phyloP scores from a whole-genome alignment of 2,797 vertebrate genomes.

The Sylvilagus floridanus region DNA sequence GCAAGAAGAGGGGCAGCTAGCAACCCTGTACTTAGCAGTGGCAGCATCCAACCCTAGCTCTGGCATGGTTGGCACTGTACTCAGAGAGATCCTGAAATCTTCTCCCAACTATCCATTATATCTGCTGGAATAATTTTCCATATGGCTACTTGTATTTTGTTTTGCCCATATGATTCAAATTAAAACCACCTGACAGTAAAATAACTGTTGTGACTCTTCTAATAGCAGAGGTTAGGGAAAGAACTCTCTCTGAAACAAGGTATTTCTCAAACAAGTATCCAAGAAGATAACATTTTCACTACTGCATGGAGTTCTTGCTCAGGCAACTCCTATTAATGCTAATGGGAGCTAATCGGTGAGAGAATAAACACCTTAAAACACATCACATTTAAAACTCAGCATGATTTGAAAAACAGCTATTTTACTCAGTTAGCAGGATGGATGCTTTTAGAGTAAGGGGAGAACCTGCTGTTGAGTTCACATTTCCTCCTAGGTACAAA shows the following conservation, averaged over 20 bases:
- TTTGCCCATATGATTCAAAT: slow-evolving; percentile 38
- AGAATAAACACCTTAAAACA: slow-evolving; percentile 79
- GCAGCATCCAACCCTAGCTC: background rate
- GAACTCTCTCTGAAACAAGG: slow-evolving; percentile 62
- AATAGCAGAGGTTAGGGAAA: slow-evolving; percentile 68
- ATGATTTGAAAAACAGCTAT: slow-evolving; percentile 77
- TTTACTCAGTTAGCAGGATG: slow-evolving; percentile 76
- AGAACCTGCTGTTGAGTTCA: slow-evolving; percentile 77
- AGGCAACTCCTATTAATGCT: slow-evolving; percentile 70
- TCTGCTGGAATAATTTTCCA: slow-evolving; percentile 46
- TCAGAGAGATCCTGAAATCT: background rate
- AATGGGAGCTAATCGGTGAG: slow-evolving; percentile 77
- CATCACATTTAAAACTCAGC: slow-evolving; percentile 81
- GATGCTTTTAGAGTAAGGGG: slow-evolving; percentile 81
- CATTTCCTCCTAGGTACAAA: slow-evolving; percentile 70
- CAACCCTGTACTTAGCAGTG: background rate
- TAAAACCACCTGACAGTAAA: background rate
- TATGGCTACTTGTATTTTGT: slow-evolving; percentile 23
- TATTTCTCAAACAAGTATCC: slow-evolving; percentile 59
- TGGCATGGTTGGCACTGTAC: background rate
- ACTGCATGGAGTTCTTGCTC: slow-evolving; percentile 64
- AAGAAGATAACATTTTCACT: slow-evolving; percentile 72
- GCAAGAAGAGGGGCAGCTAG: background rate
- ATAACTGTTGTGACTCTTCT: slow-evolving; percentile 33
- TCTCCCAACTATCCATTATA: slow-evolving; percentile 39